Base-by-base conservation (phyloP, 2,888 invertebrate species). In the Epinotia nisella region DNA sequence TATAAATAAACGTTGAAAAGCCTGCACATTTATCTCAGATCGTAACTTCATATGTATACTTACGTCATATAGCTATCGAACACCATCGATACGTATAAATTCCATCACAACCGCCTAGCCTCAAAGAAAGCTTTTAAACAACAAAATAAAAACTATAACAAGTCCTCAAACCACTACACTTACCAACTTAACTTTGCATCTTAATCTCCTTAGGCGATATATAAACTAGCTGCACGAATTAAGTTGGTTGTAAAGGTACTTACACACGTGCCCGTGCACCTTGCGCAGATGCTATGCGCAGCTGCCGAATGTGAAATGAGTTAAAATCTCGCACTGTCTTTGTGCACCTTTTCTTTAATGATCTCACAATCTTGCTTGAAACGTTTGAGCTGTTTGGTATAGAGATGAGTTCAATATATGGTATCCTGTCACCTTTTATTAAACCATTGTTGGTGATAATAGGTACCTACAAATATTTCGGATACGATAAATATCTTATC, bases 261-360 rank as follows among this genome's bases (percentile, higher is more conserved):
- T 41, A 76, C 82, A 84, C 88, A 88, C 89, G 88, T 87, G 88
- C 86, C 79, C 74, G 59, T 64, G 77, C 89, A 89, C 88, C 89
- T 86, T 88, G 88, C 85, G 87, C 89, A 89, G 88, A 83, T 89
- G 89, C 82, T 49, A 49, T 49, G 78, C 80, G 85, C 90, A 90
- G 87, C 91, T 90, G 91, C 78, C 79, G 75, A 74, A 66, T 65
- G 56, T 64, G 56, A 29, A 69, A 74, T 70, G 62, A 68, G 55
- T 74, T 71, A 61, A 74, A 74, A 66, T 66, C 66, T 64, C 64
- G 13, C 60, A 41, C 60, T 66, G 65, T 70, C 74, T 49, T 60
- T 49, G 45, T 55, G 71, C 71, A 70, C 74, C 74, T 74, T 75
- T 68, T 58, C 64, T 65, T 70, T 58, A 70, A 71, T 70, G 69